These are phyloP conservation scores for Sesia bembeciformis DNA, from an alignment of 2,888 invertebrate genomes.

Conservation along the genomic window DNA sequence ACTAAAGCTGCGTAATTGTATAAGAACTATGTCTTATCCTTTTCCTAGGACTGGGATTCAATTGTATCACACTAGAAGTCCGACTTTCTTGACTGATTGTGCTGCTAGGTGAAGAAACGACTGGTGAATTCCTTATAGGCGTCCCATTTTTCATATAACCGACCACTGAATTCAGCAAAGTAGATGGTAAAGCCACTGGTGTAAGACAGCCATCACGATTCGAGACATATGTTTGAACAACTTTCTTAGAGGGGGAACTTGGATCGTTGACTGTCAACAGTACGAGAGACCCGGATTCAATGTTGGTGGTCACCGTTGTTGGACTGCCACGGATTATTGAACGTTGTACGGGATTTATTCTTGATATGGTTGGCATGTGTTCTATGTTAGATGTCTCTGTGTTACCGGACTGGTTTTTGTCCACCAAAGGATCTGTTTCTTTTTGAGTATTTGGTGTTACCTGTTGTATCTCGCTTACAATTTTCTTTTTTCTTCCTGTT, in stretches of 20 bases:
- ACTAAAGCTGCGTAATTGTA: conserved; percentile 51
- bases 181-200: conserved; percentile 46
- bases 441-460: background rate
- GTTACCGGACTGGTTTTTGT: too few species aligned
- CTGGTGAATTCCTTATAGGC: conserved; percentile 40
- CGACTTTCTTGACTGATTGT: conserved; percentile 36
- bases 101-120: conserved; percentile 45
- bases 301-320: conserved; percentile 33
- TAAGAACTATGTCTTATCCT: conserved; percentile 44
- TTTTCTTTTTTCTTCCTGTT: conserved; percentile 6
- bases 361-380: conserved; percentile 5
- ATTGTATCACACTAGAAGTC: conserved; percentile 27
- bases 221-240: conserved; percentile 60
- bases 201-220: conserved; percentile 42
- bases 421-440: too few species aligned
- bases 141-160: conserved; percentile 56
- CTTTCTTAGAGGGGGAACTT: conserved; percentile 50
- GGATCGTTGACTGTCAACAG: conserved; percentile 60
- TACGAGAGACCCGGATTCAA: conserved; percentile 55
- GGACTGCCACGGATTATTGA: conserved; percentile 7
- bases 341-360: conserved; percentile 10
- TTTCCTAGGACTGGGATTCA: conserved; percentile 36
- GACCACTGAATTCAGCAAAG: conserved; percentile 48
- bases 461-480: background rate
- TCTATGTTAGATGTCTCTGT: background rate